These are phyloP conservation scores for Menidia beryllina DNA, from an alignment of 2,113 vertebrate genomes.

Conservation along the genomic window DNA sequence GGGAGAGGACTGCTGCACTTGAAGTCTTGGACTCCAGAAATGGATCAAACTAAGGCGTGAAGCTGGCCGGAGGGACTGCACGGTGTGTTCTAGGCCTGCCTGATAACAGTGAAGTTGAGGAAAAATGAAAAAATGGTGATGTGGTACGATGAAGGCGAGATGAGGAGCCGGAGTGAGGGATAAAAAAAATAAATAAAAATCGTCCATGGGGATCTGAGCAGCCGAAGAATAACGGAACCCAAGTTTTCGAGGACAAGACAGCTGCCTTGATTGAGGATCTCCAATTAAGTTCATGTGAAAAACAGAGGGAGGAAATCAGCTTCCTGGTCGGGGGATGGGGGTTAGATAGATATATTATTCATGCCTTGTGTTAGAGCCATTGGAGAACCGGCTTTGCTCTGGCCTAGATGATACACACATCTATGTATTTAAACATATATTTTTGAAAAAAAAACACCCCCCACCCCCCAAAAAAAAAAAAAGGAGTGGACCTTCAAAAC, in stretches of 20 bases:
- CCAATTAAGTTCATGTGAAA: constrained; percentile 80
- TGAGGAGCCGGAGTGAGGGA: constrained; percentile 67
- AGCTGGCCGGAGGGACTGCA: constrained; percentile 43
- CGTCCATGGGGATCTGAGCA: constrained; percentile 59
- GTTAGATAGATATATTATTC: constrained; percentile 72
- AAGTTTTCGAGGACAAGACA: constrained; percentile 62
- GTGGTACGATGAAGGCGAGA: constrained; percentile 76
- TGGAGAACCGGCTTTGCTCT: constrained; percentile 70
- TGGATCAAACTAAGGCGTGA: constrained; percentile 80
- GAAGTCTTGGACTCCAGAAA: constrained; percentile 61
- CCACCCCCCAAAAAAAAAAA: constrained; percentile 55
- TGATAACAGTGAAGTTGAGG: constrained; percentile 74
- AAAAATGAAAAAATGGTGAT: constrained; percentile 73
- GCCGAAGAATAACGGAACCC: constrained; percentile 69
- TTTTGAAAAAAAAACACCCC: constrained; percentile 44
- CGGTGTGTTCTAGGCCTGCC: constrained; percentile 66
- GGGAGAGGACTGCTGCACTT: constrained; percentile 68
- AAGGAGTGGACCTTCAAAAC: constrained; percentile 64
- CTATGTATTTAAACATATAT: constrained; percentile 53
- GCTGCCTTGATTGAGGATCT: constrained; percentile 66
- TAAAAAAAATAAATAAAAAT: too few relatives aligned
- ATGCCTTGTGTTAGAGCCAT: constrained; percentile 72
- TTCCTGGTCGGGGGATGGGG: constrained; percentile 73
- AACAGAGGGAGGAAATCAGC: constrained; percentile 78
- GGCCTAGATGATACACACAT: constrained; percentile 73